Percentiles rank a stretch among this genome's conserved stretches.
phyloP scores from a whole-genome alignment of 2,797 vertebrate species.

The Malacoraja senta region DNA sequence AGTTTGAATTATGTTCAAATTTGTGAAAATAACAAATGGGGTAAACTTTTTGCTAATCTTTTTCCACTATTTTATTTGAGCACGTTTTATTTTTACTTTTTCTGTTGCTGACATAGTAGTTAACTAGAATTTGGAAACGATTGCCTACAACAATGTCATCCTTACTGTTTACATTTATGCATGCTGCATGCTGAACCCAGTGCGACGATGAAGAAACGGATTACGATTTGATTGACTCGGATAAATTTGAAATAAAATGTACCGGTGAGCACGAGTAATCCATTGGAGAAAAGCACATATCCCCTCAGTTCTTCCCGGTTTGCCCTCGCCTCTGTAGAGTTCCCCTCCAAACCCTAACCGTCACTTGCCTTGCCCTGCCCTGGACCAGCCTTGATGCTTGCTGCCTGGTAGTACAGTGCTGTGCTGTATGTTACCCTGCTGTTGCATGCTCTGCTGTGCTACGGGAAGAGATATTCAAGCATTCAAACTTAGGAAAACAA shows the following conservation, averaged over 20 bases:
- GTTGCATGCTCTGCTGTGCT: not conserved
- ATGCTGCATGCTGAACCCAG: slow-evolving; percentile 60
- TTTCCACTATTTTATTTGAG: not conserved
- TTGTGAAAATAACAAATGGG: slow-evolving; percentile 34
- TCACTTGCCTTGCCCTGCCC: slow-evolving; percentile 45
- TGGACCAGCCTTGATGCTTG: slow-evolving; percentile 40
- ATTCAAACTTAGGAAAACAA: no score
- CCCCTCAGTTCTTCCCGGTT: slow-evolving; percentile 39
- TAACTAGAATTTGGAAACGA: not conserved
- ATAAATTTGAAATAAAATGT: slow-evolving; percentile 67
- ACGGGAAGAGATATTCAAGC: not conserved
- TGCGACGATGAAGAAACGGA: slow-evolving; percentile 74
- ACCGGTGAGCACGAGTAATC: slow-evolving; percentile 68
- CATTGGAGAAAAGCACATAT: slow-evolving; percentile 42
- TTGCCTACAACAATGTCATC: slow-evolving; percentile 48
- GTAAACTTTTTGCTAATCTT: not conserved
- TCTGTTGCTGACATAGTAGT: not conserved
- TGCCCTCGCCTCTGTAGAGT: slow-evolving; percentile 39
- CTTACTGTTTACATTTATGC: slow-evolving; percentile 60
- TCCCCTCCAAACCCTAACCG: slow-evolving; percentile 42
- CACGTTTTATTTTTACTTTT: not conserved
- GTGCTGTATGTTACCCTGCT: not conserved
- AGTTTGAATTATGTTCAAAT: not conserved
- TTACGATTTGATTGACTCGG: slow-evolving; percentile 76
- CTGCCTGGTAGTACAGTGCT: not conserved